Base-by-base conservation (phyloP, 2,113 vertebrate species). In the Vombatus ursinus region DNA sequence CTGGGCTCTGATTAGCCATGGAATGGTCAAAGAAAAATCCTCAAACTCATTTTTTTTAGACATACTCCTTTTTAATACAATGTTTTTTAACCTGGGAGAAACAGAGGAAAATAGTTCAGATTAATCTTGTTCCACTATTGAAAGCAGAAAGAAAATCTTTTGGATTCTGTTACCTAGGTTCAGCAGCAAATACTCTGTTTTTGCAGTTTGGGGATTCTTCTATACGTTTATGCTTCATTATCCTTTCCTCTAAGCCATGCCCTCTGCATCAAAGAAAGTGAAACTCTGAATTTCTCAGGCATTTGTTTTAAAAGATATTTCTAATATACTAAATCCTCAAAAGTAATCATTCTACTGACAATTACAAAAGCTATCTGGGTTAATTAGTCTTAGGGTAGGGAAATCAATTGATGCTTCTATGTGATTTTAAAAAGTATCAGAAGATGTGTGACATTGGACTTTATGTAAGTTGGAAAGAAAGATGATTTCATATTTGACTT, bases 21-120 rank as follows among this genome's bases (percentile, higher is more conserved):
- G 50, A 90, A 14, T n/a, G 53, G 93, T 96, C 93, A 96, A 50
- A 92, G 52, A 50, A 94, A 25, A 96, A 94, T 54, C 22, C 61
- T 93, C 77, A 95, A 91, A 92, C 90, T 95, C 93, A 52, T 52
- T 95, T n/a, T n/a, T n/a, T n/a, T n/a, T n/a, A n/a, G n/a, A n/a
- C n/a, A n/a, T n/a, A n/a, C n/a, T n/a, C n/a, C n/a, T n/a, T n/a
- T 95, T 94, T 84, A 44, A 44, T 84, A 0, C 68, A 22, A 68
- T 93, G 16, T 92, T 16, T 92, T 95, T 93, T 2, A 3, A 84
- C 7, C 52, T 37, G 22, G 84, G 93, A 91, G 48, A 52, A 95
- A 24, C 77, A 51, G 44, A 52, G 37, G 51, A 90, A 96, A 94
- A 53, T 52, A 23, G 68, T 3, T 90, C 57, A 52, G 10, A 92